Base-by-base conservation (phyloP, 2,797 vertebrate genomes). In the Simalia tracyae region DNA sequence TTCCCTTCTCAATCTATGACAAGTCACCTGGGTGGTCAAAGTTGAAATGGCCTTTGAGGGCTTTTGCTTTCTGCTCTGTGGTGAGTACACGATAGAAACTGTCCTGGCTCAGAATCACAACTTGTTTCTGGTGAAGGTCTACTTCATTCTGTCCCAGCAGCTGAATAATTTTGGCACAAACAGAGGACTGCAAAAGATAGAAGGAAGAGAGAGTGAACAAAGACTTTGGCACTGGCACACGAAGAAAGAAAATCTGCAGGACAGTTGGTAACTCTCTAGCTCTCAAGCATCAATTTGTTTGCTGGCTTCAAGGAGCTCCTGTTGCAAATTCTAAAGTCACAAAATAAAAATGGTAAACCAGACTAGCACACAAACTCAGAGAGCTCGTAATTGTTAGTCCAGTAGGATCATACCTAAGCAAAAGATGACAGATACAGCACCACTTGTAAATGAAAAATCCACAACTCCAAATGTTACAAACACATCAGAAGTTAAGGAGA, bases 41-140 rank as follows among this genome's bases (percentile, higher is more conserved):
- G 97, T 99, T 99, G 98, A 98, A 99, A 93, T 99, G 99, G 95
- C 99, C 99, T 97, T 99, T 99, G 26, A 97, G 95, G 0, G 98
- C 99, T 96, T 99, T 99, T 96, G 98, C 98, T 96, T 99, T 99
- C 98, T 99, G 99, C 95, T 99, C 99, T 0, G 98, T 97, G 15
- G 98, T 99, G 92, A 99, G 98, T 95, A 98, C 99, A 0, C 97
- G 98, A 97, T 99, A 99, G 98, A 99, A 99, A 97, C 99, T 99
- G 97, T 99, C 99, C 95, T 99, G 99, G 96, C 99, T 99, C 93
- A 99, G 98, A 50, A 99, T 99, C 88, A 98, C 99, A 96, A 99
- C 99, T 97, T 99, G 98, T 93, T 99, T 98, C 97, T 99, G 98
- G 95, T 97, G 98, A 93, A 98, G 98, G 95, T 99, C 99, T 87